Base-by-base conservation (phyloP, 2,797 vertebrate genomes). In the Spondyliosoma cantharus region DNA sequence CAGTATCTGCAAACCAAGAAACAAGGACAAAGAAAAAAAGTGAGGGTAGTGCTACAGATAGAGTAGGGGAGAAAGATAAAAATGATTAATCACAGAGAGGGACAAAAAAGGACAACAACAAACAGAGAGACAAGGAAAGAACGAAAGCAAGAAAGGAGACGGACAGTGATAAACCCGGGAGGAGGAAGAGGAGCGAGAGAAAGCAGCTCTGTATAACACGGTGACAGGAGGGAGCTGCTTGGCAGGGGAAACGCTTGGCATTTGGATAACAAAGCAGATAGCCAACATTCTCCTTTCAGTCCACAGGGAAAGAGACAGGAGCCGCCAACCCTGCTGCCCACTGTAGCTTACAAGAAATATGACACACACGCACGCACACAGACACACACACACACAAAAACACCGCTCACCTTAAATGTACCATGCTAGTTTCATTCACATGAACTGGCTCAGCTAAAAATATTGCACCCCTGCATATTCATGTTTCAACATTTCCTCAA, bases 251-350 rank as follows among this genome's bases (percentile, higher is more conserved):
- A 56, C 71, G 43, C 86, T 89, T 92, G 90, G 91, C 89, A 91
- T 91, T 90, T 89, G 84, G 90, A 89, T 89, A 89, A 92, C 89
- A 90, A 88, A 90, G 90, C 78, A 80, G 92, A 90, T 83, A 89
- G 84, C 75, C 86, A 78, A 83, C 72, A 78, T 87, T 80, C 85
- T 90, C 58, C 78, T 81, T 79, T 80, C 71, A 78, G 81, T 86
- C 92, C 78, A 75, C 76, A 12, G 87, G 85, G 87, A 87, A 37
- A 37, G 82, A 82, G 78, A 89, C 78, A 57, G 74, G 73, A 91
- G 81, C 80, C 74, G 78, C 84, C 83, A 85, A 84, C 79, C 81
- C 80, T 70, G 83, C 84, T 83, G 84, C 80, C 82, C 81, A 85
- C 80, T 83, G 83, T 64, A 76, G 85, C 85, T 81, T 74, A 86